Base-by-base conservation (phyloP, 2,888 invertebrate species). In the Calameuta pallipes region DNA sequence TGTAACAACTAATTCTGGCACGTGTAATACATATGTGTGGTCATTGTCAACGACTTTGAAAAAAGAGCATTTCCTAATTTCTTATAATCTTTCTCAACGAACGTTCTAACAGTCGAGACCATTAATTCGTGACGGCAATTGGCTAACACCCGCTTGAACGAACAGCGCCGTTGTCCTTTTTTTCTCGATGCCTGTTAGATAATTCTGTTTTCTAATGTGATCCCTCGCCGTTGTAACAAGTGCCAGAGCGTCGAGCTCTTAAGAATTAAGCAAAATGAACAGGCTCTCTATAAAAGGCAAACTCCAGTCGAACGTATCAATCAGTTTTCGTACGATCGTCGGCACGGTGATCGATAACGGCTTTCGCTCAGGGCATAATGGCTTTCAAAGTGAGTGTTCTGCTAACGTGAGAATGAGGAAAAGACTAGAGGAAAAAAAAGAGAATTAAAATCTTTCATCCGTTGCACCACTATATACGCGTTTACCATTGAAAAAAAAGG, bases 121-220 rank as follows among this genome's bases (percentile, higher is more conserved):
- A 30, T 31, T 41, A 41, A n/a, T 23, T 23, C 75, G 75, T 31
- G 13, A 56, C 37, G 33, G 13, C 36, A 56, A 35, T 31, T 35
- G 68, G 56, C 31, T 6, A 31, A 75, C 36, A n/a, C 23, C 15
- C 87, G 87, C 83, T 84, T 82, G 86, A 88, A 78, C 81, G 86
- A 85, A 80, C 81, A 83, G 31, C 34, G 71, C 76, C 79, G 74
- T 77, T 69, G 74, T 73, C 80, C 36, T 12, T 82, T 87, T 88
- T 87, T 86, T 83, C 73, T 76, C 69, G 76, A 70, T 79, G 71
- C 82, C 82, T 75, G 80, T 89, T 89, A 87, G 85, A 89, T 89
- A 89, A 89, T 88, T 89, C 84, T 84, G 85, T 89, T 89, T 88
- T 87, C 89, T 84, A 89, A 89, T 84, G 34, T 12, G 74, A 34